A percentile compares a stretch with the other conserved stretches of the same genome.
Evolutionary conservation across 64 coral and sea anemone genomes (phyloP).

Genomic region (Actinia tenebrosa): DNA sequence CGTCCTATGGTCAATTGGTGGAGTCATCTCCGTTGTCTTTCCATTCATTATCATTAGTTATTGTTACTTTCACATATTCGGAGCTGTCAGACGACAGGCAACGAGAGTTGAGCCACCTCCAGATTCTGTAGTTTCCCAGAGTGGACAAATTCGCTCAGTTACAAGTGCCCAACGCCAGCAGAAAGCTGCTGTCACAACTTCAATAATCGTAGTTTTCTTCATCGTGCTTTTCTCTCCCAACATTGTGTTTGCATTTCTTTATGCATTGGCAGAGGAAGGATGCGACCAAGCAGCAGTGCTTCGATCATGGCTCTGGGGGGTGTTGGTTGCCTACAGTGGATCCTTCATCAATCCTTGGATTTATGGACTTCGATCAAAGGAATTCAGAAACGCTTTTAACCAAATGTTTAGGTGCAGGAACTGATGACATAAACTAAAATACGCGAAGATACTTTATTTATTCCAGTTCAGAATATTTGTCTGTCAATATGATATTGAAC

Average conservation of each 20-base stretch:
- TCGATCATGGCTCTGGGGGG: slow-evolving; percentile 40
- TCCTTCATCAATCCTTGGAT: slow-evolving; percentile 58
- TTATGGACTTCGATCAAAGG: slow-evolving; percentile 46
- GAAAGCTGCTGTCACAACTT: slow-evolving; percentile 1
- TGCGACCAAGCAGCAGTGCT: slow-evolving; percentile 33
- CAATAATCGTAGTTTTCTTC: slow-evolving; percentile 5
- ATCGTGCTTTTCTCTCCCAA: slow-evolving; percentile 11
- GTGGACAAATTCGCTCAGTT: slow-evolving; percentile 10
- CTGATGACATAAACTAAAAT: not conserved
- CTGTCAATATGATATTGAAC: no score
- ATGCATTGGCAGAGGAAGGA: slow-evolving; percentile 16
- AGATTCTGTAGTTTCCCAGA: not conserved
- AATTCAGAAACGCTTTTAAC: slow-evolving; percentile 33
- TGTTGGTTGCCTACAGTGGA: slow-evolving; percentile 38
- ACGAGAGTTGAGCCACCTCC: not conserved
- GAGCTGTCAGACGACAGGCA: slow-evolving; percentile 37
- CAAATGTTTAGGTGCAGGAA: slow-evolving; percentile 37
- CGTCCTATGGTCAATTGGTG: slow-evolving; percentile 20
- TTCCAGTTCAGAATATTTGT: no score
- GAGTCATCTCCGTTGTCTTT: slow-evolving; percentile 35
- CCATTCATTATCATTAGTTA: slow-evolving; percentile 28
- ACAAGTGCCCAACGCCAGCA: slow-evolving; percentile 22
- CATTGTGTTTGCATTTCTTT: slow-evolving; percentile 21
- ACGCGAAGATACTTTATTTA: no score
- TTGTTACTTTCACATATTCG: slow-evolving; percentile 54